These are phyloP conservation scores for Eumaeus atala DNA, from an alignment of 1,140 invertebrate genomes.

Conservation along the genomic window DNA sequence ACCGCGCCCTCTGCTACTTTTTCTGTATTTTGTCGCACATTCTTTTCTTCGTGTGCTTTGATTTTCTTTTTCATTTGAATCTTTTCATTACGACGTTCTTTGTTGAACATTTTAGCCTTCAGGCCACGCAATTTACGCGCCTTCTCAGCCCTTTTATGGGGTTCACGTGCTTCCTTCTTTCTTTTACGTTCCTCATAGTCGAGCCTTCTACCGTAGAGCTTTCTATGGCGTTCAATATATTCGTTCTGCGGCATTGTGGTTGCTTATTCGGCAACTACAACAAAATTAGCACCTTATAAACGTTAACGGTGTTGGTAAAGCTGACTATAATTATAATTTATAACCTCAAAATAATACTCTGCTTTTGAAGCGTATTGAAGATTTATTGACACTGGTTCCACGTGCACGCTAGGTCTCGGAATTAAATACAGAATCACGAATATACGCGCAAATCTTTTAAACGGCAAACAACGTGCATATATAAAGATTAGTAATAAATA, in stretches of 20 bases:
- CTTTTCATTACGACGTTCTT: conserved; percentile 97
- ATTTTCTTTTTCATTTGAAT: conserved; percentile 99
- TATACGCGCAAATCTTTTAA: neutral
- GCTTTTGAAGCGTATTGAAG: neutral
- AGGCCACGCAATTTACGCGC: conserved; percentile 95
- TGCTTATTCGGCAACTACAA: conserved; percentile 70
- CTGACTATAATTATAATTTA: conserved; percentile 28
- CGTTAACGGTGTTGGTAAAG: conserved; percentile 28
- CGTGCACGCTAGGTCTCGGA: neutral
- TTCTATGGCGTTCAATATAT: conserved; percentile 98
- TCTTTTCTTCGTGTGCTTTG: conserved; percentile 92
- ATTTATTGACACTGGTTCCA: neutral
- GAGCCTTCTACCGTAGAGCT: conserved; percentile 94
- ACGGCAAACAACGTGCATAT: neutral
- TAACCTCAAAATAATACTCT: conserved; percentile 6
- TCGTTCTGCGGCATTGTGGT: conserved; percentile 98
- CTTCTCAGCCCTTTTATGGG: conserved; percentile 91
- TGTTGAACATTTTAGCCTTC: conserved; percentile 98
- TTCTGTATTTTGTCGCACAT: conserved; percentile 90
- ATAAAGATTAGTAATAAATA: neutral
- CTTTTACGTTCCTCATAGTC: conserved; percentile 98
- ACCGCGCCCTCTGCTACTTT: conserved; percentile 91
- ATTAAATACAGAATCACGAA: neutral
- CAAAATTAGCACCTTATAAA: conserved; percentile 58
- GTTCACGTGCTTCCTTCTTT: conserved; percentile 94